phyloP scores from a whole-genome alignment of 1,140 invertebrate species.

The Helicoverpa armigera region DNA sequence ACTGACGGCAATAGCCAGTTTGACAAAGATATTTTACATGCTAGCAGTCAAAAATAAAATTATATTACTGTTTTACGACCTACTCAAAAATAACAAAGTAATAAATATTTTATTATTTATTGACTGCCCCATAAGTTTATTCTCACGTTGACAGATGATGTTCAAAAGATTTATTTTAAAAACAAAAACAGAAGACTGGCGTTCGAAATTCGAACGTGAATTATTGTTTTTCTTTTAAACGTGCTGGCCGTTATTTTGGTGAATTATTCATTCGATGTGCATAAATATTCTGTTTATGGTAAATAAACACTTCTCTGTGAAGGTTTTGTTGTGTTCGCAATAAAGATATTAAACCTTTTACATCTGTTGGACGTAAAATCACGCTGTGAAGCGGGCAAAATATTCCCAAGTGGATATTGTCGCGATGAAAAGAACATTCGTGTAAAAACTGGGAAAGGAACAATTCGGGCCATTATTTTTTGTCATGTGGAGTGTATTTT shows the following conservation, averaged over 20 bases:
- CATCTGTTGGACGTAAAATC: constrained; percentile 24
- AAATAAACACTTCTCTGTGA: not conserved
- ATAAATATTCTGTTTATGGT: not conserved
- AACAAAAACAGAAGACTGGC: not conserved
- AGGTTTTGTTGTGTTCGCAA: not conserved
- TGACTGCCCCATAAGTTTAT: not conserved
- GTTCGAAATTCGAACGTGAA: constrained; percentile 1
- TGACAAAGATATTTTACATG: too few species aligned
- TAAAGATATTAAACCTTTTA: constrained; percentile 24
- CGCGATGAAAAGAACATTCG: not conserved
- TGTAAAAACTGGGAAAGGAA: not conserved
- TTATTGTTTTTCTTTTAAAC: not conserved
- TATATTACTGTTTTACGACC: too few species aligned
- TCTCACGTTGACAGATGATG: not conserved
- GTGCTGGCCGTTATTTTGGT: not conserved
- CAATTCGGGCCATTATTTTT: too few species aligned
- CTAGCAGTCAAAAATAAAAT: too few species aligned
- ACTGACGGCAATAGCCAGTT: too few species aligned
- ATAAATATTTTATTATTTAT: not conserved
- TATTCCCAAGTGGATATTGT: not conserved
- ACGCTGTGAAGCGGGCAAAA: not conserved
- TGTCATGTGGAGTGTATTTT: too few species aligned
- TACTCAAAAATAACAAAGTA: not conserved
- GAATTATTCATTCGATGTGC: constrained; percentile 8
- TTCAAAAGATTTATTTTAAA: not conserved